phyloP scores from a whole-genome alignment of 2,888 invertebrate species.

The Geophilus truncorum region DNA sequence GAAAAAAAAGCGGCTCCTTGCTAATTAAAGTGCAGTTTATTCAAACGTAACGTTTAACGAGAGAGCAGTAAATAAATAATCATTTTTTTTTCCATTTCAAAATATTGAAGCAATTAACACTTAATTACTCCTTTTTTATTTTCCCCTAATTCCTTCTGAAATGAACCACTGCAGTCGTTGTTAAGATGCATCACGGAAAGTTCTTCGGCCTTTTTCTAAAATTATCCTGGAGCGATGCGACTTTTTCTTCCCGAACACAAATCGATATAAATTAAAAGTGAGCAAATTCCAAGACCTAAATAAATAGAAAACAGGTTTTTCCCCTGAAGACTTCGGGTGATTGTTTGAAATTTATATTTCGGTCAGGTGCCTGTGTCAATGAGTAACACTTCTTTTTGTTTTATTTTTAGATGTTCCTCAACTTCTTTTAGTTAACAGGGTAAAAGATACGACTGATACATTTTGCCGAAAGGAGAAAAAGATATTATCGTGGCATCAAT shows the following conservation, averaged over 20 bases:
- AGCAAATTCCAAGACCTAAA: neutral
- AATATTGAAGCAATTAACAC: neutral
- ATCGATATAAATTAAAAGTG: neutral
- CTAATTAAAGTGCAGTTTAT: neutral
- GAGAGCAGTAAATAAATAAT: neutral
- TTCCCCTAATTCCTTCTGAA: neutral
- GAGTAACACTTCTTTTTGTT: neutral
- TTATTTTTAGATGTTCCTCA: too few relatives aligned
- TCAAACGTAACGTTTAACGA: neutral
- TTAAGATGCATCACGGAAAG: neutral
- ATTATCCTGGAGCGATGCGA: neutral
- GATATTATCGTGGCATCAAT: too few relatives aligned
- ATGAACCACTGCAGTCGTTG: neutral
- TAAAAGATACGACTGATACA: too few relatives aligned
- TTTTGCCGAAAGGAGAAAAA: too few relatives aligned
- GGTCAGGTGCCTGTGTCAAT: neutral
- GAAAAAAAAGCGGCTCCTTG: neutral
- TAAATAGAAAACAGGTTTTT: neutral
- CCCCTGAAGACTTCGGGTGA: neutral
- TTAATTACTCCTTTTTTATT: neutral
- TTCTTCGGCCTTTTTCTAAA: conserved; percentile 8
- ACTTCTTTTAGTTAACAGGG: too few relatives aligned
- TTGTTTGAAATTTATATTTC: neutral
- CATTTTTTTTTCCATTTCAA: too few relatives aligned
- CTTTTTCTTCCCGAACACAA: too few relatives aligned